Evolutionary conservation across 2,888 invertebrate species (phyloP), one percentile per base, ranked within the genome.

Genomic region (Cylloceria caligata): DNA sequence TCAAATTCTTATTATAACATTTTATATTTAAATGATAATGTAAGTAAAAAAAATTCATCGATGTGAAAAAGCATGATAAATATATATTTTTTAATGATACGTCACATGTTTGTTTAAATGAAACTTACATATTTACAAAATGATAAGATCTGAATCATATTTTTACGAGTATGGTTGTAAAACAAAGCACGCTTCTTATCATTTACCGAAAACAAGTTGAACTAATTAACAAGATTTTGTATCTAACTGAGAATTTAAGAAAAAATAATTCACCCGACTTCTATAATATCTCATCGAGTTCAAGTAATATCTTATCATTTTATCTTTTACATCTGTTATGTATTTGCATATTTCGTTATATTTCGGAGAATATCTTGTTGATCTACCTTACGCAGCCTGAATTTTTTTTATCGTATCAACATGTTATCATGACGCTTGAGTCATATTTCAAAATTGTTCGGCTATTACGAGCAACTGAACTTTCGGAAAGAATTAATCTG

Each of bases 401-500:
- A 60, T 36, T 60, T 60, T n/a, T 57, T 57, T 16, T n/a, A 30
- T 57, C n/a, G 5, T 30, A n/a, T 27, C 30, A 27, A 30, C 55
- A 7, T 3, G 7, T 5, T 1, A 34, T 13, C 9, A 9, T 27
- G 9, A 49, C 47, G 30, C 7, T 5, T 13, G 2, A 2, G 19
- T 49, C 27, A n/a, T 5, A 34, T 30, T 67, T 49, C 5, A 67
- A 67, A 21, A 65, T 45, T 19, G 34, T 34, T 47, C 27, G 30
- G n/a, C 49, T 34, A 19, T 67, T 4, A 13, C 19, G 30, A 7
- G 49, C 65, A 27, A 30, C 19, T 6, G 34, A 42, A 49, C n/a
- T n/a, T n/a, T n/a, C n/a, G n/a, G 19, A 49, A 9, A 42, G 36
- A 27, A 65, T 65, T 5, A 45, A 2, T 49, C 67, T 67, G 67